A percentile compares a stretch with the other conserved stretches of the same genome.
phyloP scores from a whole-genome alignment of 2,113 vertebrate genomes.

The Grantiella picta region DNA sequence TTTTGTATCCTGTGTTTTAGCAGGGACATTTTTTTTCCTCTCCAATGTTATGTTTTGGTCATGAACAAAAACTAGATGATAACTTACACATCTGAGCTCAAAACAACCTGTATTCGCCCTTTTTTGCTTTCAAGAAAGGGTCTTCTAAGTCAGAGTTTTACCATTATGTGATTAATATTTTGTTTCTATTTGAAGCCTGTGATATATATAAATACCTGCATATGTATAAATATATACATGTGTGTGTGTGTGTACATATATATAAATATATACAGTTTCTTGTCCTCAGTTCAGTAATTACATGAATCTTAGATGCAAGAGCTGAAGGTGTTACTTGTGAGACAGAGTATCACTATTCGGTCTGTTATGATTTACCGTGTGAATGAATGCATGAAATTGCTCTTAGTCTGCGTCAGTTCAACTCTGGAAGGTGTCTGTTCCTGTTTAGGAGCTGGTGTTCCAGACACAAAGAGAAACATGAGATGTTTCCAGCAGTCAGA shows the following conservation, averaged over 20 bases:
- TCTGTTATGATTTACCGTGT: not conserved
- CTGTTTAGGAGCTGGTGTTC: not conserved
- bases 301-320: not conserved
- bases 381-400: not conserved
- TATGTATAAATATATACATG: not conserved
- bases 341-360: not conserved
- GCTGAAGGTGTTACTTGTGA: not conserved
- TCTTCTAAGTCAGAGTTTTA: not conserved
- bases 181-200: not conserved
- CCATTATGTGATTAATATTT: not conserved
- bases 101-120: not conserved
- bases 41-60: not conserved
- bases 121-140: not conserved
- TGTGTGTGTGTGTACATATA: not conserved
- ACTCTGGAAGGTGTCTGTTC: not conserved
- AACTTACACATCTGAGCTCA: not conserved
- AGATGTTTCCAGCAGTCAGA: not conserved
- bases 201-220: not conserved
- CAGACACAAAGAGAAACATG: not conserved
- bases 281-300: not conserved
- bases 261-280: rapidly evolving
- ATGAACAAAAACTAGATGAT: not conserved
- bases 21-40: not conserved
- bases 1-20: not conserved
- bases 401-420: not conserved